Conservation (phyloP, 35 echinoderm and acorn worm species). For the Ptychodera flava region DNA sequence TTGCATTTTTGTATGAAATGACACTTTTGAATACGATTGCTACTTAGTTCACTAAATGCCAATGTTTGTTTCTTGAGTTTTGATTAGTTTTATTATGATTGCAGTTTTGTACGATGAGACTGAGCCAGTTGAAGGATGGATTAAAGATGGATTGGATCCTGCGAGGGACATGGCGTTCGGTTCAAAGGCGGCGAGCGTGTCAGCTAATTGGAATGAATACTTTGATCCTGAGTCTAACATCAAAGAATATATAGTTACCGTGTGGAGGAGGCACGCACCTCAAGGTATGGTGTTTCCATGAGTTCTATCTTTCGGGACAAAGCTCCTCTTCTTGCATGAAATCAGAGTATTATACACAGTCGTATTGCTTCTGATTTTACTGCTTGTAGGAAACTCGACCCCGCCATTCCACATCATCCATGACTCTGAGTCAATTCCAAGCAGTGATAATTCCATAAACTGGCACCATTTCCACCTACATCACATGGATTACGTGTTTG, state of each 20-base stretch:
- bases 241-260: slow-evolving; percentile 24
- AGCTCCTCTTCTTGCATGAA: too few species aligned
- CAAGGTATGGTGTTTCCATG: too few species aligned
- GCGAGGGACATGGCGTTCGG: slow-evolving; percentile 14
- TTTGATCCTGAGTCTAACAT: slow-evolving; percentile 39
- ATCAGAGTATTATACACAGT: too few species aligned
- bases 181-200: slow-evolving; percentile 26
- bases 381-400: too few species aligned
- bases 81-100: neutral
- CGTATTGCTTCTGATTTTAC: too few species aligned
- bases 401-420: slow-evolving; percentile 48
- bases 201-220: slow-evolving; percentile 30
- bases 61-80: too few species aligned
- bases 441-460: slow-evolving; percentile 5
- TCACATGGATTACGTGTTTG: slow-evolving; percentile 31
- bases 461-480: slow-evolving; percentile 58
- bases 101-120: slow-evolving; percentile 33
- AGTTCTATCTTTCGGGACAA: too few species aligned
- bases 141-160: slow-evolving; percentile 19
- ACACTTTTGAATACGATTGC: too few species aligned
- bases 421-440: slow-evolving; percentile 20
- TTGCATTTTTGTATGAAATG: too few species aligned
- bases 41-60: too few species aligned
- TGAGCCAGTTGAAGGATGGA: slow-evolving; percentile 19
- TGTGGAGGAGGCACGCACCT: slow-evolving; percentile 19